Evolutionary conservation across 2,113 vertebrate species (phyloP).

Genomic region (Myrmecophaga tridactyla): DNA sequence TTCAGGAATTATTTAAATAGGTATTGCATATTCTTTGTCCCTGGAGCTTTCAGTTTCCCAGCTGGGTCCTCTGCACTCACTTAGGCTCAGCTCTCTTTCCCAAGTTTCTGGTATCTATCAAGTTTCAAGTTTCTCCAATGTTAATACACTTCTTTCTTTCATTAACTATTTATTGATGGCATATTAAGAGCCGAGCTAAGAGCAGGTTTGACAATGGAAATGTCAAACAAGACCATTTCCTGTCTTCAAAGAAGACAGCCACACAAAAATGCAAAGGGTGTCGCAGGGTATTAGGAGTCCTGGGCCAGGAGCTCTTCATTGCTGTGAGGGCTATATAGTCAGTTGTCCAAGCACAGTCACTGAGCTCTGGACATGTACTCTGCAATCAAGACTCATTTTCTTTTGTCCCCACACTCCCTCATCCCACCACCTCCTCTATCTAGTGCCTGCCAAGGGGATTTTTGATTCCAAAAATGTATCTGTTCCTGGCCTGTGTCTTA

Average conservation of each 20-base stretch:
- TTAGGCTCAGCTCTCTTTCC: background rate
- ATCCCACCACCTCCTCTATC: background rate
- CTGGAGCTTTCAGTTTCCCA: background rate
- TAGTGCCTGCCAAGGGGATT: background rate
- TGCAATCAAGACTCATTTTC: background rate
- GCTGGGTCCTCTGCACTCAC: background rate
- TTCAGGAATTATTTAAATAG: background rate
- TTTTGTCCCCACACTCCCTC: background rate
- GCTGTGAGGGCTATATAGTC: background rate
- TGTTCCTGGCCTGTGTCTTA: background rate
- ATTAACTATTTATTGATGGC: background rate
- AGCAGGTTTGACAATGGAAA: background rate
- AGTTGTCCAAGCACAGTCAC: background rate
- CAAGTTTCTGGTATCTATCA: background rate
- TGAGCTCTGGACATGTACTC: background rate
- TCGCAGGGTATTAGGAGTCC: background rate
- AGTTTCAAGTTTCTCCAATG: background rate
- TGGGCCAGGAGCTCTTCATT: background rate
- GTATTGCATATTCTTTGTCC: background rate
- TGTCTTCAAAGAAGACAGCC: background rate
- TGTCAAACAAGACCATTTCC: background rate
- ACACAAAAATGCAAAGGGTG: background rate
- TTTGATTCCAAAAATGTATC: background rate
- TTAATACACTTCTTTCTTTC: background rate
- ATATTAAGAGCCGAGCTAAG: background rate